Conservation (phyloP, 2,113 vertebrate genomes). For the Casuarius casuarius region DNA sequence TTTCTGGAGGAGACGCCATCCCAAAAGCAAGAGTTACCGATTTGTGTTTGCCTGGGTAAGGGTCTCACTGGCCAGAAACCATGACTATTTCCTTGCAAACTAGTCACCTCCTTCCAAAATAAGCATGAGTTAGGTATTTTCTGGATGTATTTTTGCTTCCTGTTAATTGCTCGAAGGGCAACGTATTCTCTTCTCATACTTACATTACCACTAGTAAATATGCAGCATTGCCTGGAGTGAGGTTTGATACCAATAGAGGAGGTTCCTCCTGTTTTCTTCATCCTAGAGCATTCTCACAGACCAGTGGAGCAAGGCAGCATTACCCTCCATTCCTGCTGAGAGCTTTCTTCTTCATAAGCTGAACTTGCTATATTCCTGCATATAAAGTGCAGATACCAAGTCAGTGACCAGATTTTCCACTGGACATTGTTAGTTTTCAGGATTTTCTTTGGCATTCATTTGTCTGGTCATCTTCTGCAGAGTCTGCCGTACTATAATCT, state of each 20-base stretch:
- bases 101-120: not conserved
- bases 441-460: not conserved
- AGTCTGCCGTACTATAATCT: not conserved
- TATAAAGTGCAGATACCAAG: not conserved
- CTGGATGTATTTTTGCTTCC: not conserved
- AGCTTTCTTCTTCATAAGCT: not conserved
- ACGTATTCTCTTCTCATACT: not conserved
- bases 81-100: not conserved
- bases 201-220: not conserved
- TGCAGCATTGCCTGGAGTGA: not conserved
- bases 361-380: not conserved
- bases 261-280: not conserved
- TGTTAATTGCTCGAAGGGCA: not conserved
- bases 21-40: not conserved
- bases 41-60: not conserved
- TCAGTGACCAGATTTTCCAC: not conserved
- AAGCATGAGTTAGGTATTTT: not conserved
- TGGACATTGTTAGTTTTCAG: not conserved
- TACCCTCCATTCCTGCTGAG: not conserved
- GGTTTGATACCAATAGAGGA: not conserved
- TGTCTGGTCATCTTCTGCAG: not conserved
- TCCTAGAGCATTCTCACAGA: not conserved
- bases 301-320: accelerated
- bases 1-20: not conserved
- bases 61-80: not conserved